Evolutionary conservation across 2,888 invertebrate species (phyloP).

Genomic region (Autographa pulchrina): DNA sequence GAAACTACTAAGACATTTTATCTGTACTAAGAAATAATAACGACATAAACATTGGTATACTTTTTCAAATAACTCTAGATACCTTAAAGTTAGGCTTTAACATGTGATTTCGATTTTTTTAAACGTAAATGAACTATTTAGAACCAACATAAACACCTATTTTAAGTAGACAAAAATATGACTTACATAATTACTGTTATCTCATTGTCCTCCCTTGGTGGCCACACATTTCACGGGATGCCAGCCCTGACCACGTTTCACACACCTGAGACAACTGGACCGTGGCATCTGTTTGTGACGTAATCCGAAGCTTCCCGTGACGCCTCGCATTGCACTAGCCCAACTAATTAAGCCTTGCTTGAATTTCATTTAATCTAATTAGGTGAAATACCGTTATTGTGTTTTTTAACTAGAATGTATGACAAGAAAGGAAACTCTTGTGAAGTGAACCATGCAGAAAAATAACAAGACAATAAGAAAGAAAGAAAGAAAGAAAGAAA

Average conservation of each 20-base stretch:
- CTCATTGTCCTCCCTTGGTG: constrained; percentile 29
- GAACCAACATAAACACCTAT: neutral
- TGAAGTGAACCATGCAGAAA: too few relatives aligned
- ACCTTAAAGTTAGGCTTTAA: too few relatives aligned
- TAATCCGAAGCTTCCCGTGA: constrained; percentile 59
- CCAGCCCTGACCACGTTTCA: constrained; percentile 61
- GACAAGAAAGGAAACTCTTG: too few relatives aligned
- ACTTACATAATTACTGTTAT: constrained; percentile 5
- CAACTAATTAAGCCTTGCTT: constrained; percentile 40
- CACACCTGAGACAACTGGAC: constrained; percentile 61
- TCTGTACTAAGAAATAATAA: too few relatives aligned
- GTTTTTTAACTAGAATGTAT: neutral
- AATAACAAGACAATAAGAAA: too few relatives aligned
- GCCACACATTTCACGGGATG: constrained; percentile 49
- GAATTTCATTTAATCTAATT: constrained; percentile 25
- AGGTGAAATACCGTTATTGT: neutral
- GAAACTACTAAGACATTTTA: too few relatives aligned
- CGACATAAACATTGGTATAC: too few relatives aligned
- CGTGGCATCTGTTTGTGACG: constrained; percentile 59
- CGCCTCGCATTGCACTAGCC: constrained; percentile 49
- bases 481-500: too few relatives aligned
- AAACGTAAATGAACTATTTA: neutral
- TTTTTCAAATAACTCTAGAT: too few relatives aligned
- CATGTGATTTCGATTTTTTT: too few relatives aligned
- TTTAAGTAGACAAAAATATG: neutral